Evolutionary conservation across 2,888 invertebrate genomes (phyloP), one percentile per base, ranked within the genome.

Genomic region (Minunthozetes semirufus): DNA sequence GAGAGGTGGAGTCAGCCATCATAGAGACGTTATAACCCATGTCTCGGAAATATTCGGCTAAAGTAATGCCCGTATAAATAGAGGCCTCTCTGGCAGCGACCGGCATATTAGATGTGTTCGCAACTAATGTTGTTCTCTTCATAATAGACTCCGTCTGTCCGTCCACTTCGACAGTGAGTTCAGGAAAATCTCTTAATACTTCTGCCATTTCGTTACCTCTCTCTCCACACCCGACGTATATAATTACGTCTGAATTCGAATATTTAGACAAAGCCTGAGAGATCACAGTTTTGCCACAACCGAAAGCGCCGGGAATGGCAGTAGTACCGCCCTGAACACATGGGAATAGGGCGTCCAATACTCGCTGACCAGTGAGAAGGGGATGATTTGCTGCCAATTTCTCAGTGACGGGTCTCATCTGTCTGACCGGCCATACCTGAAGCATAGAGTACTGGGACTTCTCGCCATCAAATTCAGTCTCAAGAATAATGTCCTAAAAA

Each of bases 141-240:
- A 99, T 99, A 85, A 99, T 99, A 80, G 97, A 96, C 83, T 98
- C 99, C 56, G 89, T 88, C 79, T 84, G 83, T 13, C 99, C 99
- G 19, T 95, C 94, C 81, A 99, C 94, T 85, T 99, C 98, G 81
- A 97, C 93, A 0, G 93, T 90, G 82, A 99, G 86, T 82, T 98
- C 96, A 76, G 99, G 99, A 89, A 99, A 99, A 87, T 99, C 99
- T 79, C 96, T 88, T 84, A 99, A 86, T 88, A 96, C 93, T 86
- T 99, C 99, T 81, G 98, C 95, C 99, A 99, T 99, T 88, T 99
- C 99, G 86, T 99, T 99, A 86, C 92, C 99, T 86, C 99, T 90
- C 87, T 99, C 99, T 76, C 99, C 99, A 85, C 99, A 99, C 77
- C 99, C 99, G 78, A 99, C 99, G 86, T 99, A 99, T 81, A 99